Conservation (phyloP, 2,888 invertebrate species). For the Stenodera caucasica region DNA sequence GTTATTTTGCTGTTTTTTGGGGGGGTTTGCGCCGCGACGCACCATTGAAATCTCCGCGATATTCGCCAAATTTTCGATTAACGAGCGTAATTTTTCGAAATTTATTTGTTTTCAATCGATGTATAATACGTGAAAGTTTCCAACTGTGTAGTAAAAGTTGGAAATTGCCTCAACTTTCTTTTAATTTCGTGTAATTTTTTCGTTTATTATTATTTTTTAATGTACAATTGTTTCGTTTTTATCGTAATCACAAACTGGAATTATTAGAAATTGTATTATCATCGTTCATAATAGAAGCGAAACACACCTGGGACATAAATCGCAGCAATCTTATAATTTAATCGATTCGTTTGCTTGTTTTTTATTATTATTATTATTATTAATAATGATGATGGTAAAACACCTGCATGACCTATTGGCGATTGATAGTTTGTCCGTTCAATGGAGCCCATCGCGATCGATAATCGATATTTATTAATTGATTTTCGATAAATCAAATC, state of each 20-base stretch:
- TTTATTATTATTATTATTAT: neutral
- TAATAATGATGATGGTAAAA: neutral
- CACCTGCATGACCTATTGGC: slow-evolving; percentile 8
- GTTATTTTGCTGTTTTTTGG: neutral
- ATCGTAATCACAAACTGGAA: neutral
- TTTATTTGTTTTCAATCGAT: too few species aligned
- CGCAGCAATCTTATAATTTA: slow-evolving; percentile 6
- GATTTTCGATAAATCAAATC: too few species aligned
- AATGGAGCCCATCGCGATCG: too few species aligned
- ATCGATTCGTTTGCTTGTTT: neutral
- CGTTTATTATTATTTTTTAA: too few species aligned
- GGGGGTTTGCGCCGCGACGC: neutral
- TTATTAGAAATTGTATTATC: slow-evolving; percentile 3
- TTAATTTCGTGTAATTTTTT: neutral
- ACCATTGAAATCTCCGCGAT: neutral
- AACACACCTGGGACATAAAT: neutral
- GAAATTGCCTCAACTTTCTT: neutral
- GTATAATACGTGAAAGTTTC: neutral
- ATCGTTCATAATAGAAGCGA: neutral
- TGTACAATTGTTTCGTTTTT: neutral
- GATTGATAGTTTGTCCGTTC: too few species aligned
- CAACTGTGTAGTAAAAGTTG: neutral
- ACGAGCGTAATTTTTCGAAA: too few species aligned
- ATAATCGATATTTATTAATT: too few species aligned
- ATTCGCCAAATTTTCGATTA: neutral